Evolutionary conservation across 2,113 vertebrate genomes (phyloP).

Genomic region (Myocastor coypus): DNA sequence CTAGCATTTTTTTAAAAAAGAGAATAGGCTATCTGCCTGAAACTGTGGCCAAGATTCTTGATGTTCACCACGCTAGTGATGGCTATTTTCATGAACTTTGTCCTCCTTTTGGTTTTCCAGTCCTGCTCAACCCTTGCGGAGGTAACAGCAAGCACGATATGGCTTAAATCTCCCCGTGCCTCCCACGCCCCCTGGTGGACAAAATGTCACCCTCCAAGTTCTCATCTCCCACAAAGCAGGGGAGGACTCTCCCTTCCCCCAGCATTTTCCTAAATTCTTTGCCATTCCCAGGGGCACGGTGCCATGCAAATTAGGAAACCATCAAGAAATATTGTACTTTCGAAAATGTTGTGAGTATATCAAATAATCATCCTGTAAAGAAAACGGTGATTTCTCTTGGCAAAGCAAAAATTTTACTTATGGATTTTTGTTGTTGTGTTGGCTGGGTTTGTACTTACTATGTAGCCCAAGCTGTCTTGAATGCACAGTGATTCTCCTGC

Average conservation of each 20-base stretch:
- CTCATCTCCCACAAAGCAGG: neutral
- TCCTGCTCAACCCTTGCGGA: neutral
- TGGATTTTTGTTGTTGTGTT: neutral
- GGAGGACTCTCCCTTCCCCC: neutral
- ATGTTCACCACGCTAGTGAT: neutral
- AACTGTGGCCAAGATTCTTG: conserved; percentile 52
- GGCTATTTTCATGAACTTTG: conserved; percentile 1
- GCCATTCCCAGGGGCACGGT: neutral
- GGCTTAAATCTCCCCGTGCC: neutral
- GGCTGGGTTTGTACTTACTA: neutral
- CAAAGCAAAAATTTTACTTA: conserved; percentile 23
- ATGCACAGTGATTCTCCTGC: neutral
- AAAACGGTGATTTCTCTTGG: conserved; percentile 4
- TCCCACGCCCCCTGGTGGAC: neutral
- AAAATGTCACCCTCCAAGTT: neutral
- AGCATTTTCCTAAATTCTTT: conserved; percentile 19
- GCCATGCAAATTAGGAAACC: neutral
- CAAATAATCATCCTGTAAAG: neutral
- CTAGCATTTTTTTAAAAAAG: conserved; percentile 37
- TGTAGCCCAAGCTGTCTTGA: neutral
- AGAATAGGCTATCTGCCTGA: conserved; percentile 51
- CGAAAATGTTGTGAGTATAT: neutral
- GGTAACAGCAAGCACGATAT: no score
- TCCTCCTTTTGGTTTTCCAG: neutral
- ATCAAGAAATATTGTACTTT: neutral